Evolutionary conservation across 1,140 invertebrate species (phyloP), one percentile per base, ranked within the genome.

Genomic region (Drosophila suzukii): DNA sequence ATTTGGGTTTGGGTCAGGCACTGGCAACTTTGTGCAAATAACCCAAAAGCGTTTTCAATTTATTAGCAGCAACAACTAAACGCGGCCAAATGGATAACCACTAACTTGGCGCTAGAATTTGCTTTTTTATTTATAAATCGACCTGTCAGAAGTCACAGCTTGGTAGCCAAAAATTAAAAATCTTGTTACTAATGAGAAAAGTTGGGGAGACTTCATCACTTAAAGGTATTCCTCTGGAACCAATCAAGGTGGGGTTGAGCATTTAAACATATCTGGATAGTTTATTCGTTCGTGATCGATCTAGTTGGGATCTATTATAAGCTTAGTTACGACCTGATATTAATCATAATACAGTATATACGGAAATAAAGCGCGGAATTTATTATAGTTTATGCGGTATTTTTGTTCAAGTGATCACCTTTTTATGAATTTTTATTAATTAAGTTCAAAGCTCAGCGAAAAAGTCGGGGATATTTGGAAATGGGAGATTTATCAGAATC

Each of bases 1-100:
- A 82, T 75, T 88, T 72, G 78, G 83, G 78, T 51, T 78, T 49
- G 38, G 68, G 78, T 75, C 53, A 71, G 59, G 56, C 39, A 39
- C 41, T 58, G 74, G 61, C 55, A 58, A 70, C 63, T 76, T 74
- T 80, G 61, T 46, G 66, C 79, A 83, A 80, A 85, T 76, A 83
- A 81, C 78, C 81, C 67, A 53, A 60, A 58, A 78, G 70, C 47
- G 75, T 67, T 76, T 67, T 54, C 75, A 78, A 88, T 85, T 88
- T 85, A 82, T 88, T 85, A 82, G 60, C 60, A 66, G 50, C 65
- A 63, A 75, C 82, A 85, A 54, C 60, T 65, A 63, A 46, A 46
- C 15, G 55, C 43, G 27, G 44, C 32, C 36, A 44, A 62, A 60
- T 46, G 70, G 56, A 44, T 57, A 51, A 49, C 61, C 55, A 47